Evolutionary conservation across 2,113 vertebrate species (phyloP).

Genomic region (Tragelaphus buxtoni): DNA sequence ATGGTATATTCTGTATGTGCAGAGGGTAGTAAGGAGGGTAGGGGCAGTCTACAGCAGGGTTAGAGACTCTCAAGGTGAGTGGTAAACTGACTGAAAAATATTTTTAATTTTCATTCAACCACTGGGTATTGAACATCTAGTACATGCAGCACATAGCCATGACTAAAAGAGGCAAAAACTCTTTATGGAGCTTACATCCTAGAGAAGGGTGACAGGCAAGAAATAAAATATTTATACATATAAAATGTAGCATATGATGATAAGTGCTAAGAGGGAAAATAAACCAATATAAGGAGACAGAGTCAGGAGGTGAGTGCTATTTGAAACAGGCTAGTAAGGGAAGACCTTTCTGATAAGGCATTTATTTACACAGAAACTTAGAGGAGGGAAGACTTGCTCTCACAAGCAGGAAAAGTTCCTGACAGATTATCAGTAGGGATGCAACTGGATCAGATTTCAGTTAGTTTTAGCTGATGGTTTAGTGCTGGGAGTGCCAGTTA

Average conservation of each 20-base stretch:
- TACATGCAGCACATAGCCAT: background rate
- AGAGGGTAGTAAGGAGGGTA: fast-evolving
- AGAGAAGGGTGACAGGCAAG: background rate
- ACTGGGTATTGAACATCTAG: background rate
- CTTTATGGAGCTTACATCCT: background rate
- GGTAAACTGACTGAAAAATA: background rate
- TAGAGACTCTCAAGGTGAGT: background rate
- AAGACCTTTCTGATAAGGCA: background rate
- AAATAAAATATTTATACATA: background rate
- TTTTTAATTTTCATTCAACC: background rate
- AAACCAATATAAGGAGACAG: background rate
- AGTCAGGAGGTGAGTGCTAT: background rate
- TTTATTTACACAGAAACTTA: background rate
- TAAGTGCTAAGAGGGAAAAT: background rate
- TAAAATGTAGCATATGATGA: background rate
- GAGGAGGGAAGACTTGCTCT: background rate
- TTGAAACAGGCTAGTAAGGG: background rate
- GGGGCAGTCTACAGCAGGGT: fast-evolving
- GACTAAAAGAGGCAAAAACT: background rate
- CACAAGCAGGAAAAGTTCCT: background rate
- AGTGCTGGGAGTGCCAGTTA: background rate
- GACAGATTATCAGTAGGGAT: background rate
- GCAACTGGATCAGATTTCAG: background rate
- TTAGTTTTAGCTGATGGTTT: background rate
- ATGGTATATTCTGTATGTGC: background rate